phyloP scores from a whole-genome alignment of 2,888 invertebrate genomes.

The Epirrhoe alternata region DNA sequence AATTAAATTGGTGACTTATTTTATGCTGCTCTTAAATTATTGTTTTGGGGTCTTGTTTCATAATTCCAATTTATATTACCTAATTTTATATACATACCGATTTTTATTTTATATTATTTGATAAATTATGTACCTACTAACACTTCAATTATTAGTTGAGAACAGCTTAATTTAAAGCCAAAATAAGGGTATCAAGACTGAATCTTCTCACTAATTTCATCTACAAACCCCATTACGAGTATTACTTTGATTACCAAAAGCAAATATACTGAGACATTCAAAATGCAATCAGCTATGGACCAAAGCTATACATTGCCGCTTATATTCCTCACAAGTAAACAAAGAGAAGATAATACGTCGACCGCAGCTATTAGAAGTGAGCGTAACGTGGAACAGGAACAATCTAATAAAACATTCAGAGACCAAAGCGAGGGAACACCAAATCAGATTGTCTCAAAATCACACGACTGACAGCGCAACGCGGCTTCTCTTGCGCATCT shows the following conservation, averaged over 20 bases:
- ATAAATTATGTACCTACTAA: too few species aligned
- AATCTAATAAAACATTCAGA: constrained; percentile 81
- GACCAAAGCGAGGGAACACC: constrained; percentile 78
- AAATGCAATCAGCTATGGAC: constrained; percentile 23
- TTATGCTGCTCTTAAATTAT: constrained; percentile 32
- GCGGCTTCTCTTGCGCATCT: constrained; percentile 71
- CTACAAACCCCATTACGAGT: constrained; percentile 2
- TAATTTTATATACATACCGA: background rate
- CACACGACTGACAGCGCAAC: constrained; percentile 77
- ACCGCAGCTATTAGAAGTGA: constrained; percentile 75
- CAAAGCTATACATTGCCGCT: constrained; percentile 13
- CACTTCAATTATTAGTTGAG: too few species aligned
- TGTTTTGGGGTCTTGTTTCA: constrained; percentile 28
- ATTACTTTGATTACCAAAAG: constrained; percentile 9
- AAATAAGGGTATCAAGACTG: background rate
- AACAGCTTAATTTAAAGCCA: background rate
- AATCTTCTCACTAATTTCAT: constrained; percentile 5
- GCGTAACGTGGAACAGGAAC: constrained; percentile 64
- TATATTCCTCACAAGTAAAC: constrained; percentile 49
- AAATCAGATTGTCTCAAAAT: constrained; percentile 85
- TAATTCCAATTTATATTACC: constrained; percentile 13
- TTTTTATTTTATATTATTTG: background rate
- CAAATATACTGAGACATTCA: constrained; percentile 19
- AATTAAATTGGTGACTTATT: constrained; percentile 50
- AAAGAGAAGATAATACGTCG: constrained; percentile 54